phyloP scores from a whole-genome alignment of 2,888 invertebrate genomes.

The Siphlonurus alternatus region DNA sequence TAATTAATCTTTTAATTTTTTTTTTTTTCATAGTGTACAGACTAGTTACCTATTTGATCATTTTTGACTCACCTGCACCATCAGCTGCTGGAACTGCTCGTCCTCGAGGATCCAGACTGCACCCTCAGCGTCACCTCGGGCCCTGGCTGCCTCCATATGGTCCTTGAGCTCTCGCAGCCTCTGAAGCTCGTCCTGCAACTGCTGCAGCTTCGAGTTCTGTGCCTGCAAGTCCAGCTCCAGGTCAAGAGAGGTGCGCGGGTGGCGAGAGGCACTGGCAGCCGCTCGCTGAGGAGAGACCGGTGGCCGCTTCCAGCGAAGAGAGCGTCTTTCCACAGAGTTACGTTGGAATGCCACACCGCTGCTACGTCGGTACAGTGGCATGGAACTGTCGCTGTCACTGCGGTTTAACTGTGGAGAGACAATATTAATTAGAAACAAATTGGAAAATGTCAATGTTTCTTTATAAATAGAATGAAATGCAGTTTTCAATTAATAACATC shows the following conservation, averaged over 20 bases:
- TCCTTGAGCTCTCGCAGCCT: constrained; percentile 65
- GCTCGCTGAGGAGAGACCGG: constrained; percentile 22
- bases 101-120: constrained; percentile 79
- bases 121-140: constrained; percentile 62
- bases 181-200: constrained; percentile 67
- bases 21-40: too few species aligned
- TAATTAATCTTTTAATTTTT: too few species aligned
- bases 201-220: constrained; percentile 68
- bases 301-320: constrained; percentile 57
- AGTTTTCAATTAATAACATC: neutral
- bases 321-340: constrained; percentile 75
- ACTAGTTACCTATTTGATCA: too few species aligned
- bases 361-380: constrained; percentile 64
- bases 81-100: constrained; percentile 62
- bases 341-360: constrained; percentile 57
- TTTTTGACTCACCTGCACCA: constrained; percentile 28
- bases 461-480: neutral
- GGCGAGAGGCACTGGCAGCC: constrained; percentile 8
- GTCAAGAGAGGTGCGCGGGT: constrained; percentile 58
- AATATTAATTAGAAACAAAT: constrained; percentile 5
- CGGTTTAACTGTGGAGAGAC: constrained; percentile 55
- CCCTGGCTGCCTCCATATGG: constrained; percentile 63
- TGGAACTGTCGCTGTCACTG: constrained; percentile 92
- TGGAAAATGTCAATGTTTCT: neutral
- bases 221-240: constrained; percentile 74